A percentile compares a stretch with the other conserved stretches of the same genome.
Conservation (phyloP, 2,797 vertebrate species). For the Spea hammondii region DNA sequence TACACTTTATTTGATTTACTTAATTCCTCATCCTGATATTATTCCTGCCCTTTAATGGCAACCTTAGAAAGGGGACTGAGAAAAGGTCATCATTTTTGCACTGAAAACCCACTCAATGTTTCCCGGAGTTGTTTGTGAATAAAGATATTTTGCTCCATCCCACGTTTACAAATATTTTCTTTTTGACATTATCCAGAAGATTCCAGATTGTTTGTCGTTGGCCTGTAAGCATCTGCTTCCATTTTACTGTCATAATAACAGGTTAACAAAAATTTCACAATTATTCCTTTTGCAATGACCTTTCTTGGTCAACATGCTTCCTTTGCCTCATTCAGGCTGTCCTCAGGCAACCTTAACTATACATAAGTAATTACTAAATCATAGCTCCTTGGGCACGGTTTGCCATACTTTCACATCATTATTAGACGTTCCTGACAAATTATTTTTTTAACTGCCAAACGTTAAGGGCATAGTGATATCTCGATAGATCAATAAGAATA, state of each 20-base stretch:
- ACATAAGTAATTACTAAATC: neutral
- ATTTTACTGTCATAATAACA: neutral
- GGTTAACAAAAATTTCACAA: conserved; percentile 1
- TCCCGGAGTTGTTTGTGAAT: neutral
- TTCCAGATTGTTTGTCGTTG: conserved; percentile 3
- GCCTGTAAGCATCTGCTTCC: conserved; percentile 7
- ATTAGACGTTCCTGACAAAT: too few species aligned
- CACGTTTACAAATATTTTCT: neutral
- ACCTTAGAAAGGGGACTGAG: too few species aligned
- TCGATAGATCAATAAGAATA: too few species aligned
- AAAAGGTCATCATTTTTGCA: too few species aligned
- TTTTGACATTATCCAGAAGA: conserved; percentile 8
- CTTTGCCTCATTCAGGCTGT: conserved; percentile 16
- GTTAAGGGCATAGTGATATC: too few species aligned
- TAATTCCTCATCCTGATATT: too few species aligned
- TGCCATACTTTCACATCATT: neutral
- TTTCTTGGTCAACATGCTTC: conserved; percentile 8
- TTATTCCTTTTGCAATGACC: neutral
- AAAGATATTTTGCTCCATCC: neutral
- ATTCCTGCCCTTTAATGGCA: too few species aligned
- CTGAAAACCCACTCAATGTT: neutral
- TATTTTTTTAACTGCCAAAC: too few species aligned
- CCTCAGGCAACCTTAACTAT: conserved; percentile 5
- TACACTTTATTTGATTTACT: too few species aligned
- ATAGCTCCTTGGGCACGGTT: neutral